phyloP scores from a whole-genome alignment of 2,888 invertebrate species.

The Campopleginae sp. region DNA sequence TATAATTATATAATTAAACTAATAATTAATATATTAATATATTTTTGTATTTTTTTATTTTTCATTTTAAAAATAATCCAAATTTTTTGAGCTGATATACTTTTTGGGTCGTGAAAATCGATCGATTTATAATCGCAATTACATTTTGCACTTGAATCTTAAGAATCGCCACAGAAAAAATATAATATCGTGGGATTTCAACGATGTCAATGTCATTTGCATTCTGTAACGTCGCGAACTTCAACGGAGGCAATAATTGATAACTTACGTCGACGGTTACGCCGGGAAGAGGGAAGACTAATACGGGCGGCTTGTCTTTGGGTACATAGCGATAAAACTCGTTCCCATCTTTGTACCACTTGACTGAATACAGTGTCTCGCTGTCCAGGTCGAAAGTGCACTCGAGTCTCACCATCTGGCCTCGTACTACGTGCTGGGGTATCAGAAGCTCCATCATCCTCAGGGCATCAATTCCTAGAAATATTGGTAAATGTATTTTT shows the following conservation, averaged over 20 bases:
- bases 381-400: constrained; percentile 94
- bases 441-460: constrained; percentile 92
- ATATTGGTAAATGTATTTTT: constrained; percentile 19
- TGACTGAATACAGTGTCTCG: constrained; percentile 94
- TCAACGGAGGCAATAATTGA: background rate
- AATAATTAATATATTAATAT: no score
- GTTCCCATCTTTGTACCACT: constrained; percentile 96
- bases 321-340: constrained; percentile 96
- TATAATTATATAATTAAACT: no score
- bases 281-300: constrained; percentile 92
- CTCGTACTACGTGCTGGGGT: constrained; percentile 92
- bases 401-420: constrained; percentile 90
- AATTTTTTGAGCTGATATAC: no score
- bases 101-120: no score
- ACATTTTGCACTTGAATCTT: no score
- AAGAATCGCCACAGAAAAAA: no score
- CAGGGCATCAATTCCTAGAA: constrained; percentile 82
- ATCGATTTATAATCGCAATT: no score
- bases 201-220: no score
- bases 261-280: constrained; percentile 94
- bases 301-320: constrained; percentile 91
- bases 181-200: no score
- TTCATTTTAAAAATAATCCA: no score
- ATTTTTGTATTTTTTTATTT: no score
- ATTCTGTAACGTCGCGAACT: no score